These are phyloP conservation scores for Cichlasoma orientale DNA, from an alignment of 2,797 vertebrate species.

Conservation along the genomic window DNA sequence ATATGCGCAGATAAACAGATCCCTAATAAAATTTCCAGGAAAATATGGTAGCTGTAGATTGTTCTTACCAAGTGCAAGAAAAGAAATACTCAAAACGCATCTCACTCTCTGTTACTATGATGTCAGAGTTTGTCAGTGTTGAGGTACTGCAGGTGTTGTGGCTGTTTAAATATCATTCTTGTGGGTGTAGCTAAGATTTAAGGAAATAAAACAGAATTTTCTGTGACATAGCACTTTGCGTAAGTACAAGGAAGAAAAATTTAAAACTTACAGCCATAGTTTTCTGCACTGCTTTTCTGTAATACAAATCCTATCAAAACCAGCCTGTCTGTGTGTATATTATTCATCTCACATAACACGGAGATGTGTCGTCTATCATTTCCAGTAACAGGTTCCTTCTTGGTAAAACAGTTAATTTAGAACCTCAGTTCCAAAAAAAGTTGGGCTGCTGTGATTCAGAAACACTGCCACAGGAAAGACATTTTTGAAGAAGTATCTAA, in stretches of 20 bases:
- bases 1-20: background rate
- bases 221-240: background rate
- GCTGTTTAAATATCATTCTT: background rate
- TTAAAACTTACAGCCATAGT: background rate
- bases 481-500: too few relatives aligned
- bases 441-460: too few relatives aligned
- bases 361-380: too few relatives aligned
- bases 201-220: background rate
- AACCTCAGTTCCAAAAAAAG: too few relatives aligned
- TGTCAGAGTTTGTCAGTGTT: background rate
- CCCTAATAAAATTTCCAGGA: background rate
- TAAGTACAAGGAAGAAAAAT: background rate
- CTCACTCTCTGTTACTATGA: too few relatives aligned
- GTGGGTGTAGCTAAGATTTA: background rate
- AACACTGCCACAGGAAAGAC: too few relatives aligned
- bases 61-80: background rate
- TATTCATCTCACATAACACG: too few relatives aligned
- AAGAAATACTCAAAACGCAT: background rate
- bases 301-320: too few relatives aligned
- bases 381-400: too few relatives aligned
- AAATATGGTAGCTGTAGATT: background rate
- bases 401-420: too few relatives aligned
- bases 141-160: fast-evolving
- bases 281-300: too few relatives aligned
- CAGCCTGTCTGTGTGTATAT: too few relatives aligned